Percentiles rank a stretch among this genome's conserved stretches.
Evolutionary conservation across 2,888 invertebrate species (phyloP).

Genomic region (Cancer borealis): DNA sequence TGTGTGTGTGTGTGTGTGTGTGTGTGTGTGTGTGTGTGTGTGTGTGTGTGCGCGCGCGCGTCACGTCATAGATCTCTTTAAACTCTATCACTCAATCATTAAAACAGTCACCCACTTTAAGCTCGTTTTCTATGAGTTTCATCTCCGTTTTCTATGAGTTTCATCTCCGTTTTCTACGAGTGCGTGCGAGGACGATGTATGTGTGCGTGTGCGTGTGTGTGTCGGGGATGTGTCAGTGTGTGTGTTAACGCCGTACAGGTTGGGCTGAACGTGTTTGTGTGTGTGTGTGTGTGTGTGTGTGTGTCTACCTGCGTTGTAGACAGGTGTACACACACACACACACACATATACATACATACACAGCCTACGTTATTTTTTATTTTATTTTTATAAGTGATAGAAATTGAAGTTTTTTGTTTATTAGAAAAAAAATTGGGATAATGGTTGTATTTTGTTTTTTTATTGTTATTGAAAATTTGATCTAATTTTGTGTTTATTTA

Average conservation of each 20-base stretch:
- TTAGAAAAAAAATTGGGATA: not conserved
- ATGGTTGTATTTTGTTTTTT: not conserved
- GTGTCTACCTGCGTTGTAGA: not conserved
- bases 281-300: not conserved
- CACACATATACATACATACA: conserved; percentile 1
- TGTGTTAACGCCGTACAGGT: not conserved
- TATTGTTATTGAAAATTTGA: not conserved
- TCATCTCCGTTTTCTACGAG: not conserved
- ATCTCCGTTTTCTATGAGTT: not conserved
- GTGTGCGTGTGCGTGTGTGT: not conserved
- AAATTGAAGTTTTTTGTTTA: not conserved
- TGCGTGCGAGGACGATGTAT: not conserved
- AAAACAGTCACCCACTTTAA: not conserved
- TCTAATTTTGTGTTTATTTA: not conserved
- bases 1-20: not conserved
- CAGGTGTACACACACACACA: conserved; percentile 30
- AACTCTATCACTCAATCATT: not conserved
- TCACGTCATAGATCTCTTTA: not conserved
- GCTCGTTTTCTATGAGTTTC: not conserved
- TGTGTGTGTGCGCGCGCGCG: not conserved
- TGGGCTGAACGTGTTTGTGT: not conserved
- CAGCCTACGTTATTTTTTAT: not conserved
- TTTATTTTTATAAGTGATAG: not conserved
- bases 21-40: not conserved
- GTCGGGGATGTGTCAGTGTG: not conserved